These are phyloP conservation scores for Vulpes vulpes DNA, from an alignment of 2,113 vertebrate species.

Conservation along the genomic window DNA sequence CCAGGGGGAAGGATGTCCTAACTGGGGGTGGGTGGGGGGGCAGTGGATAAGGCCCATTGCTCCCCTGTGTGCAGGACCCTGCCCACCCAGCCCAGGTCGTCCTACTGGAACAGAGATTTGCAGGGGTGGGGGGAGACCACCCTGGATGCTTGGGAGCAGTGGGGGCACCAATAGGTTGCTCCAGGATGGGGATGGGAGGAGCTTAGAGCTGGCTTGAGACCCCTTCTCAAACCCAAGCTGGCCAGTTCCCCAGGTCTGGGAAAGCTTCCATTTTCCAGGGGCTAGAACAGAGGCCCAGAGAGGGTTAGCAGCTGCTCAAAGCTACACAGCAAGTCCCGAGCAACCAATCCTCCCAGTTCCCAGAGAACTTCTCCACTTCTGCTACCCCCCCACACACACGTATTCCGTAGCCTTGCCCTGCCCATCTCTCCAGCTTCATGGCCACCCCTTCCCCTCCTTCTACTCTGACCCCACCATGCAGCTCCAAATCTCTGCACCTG, in stretches of 20 bases:
- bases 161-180: not conserved
- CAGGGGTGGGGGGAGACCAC: not conserved
- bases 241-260: not conserved
- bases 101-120: not conserved
- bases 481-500: not conserved
- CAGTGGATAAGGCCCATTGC: no score
- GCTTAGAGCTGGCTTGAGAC: not conserved
- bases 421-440: not conserved
- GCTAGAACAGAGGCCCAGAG: not conserved
- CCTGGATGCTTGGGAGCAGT: not conserved
- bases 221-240: no score
- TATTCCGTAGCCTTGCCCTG: not conserved
- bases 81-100: not conserved
- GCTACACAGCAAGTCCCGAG: not conserved
- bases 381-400: no score
- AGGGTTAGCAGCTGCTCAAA: not conserved
- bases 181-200: not conserved
- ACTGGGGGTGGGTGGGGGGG: not conserved
- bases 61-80: not conserved
- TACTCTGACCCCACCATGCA: not conserved
- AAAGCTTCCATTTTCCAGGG: not conserved
- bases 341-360: not conserved
- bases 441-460: no score
- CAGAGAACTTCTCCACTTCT: not conserved
- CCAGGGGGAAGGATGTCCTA: not conserved